Conservation (phyloP, 2,113 vertebrate species). For the Melanostigma gelatinosum region DNA sequence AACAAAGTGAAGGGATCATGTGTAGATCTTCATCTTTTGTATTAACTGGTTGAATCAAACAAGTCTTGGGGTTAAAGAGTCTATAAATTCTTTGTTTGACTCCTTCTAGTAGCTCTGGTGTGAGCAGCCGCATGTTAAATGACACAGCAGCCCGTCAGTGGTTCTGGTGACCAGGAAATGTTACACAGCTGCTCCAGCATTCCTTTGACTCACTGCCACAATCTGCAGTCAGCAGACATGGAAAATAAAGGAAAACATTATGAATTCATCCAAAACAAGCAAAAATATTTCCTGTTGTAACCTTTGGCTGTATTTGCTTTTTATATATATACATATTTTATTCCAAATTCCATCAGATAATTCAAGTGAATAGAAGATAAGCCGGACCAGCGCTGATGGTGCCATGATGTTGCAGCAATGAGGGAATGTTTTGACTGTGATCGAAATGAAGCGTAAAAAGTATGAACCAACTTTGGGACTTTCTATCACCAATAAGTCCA, state of each 20-base stretch:
- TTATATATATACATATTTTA: not conserved
- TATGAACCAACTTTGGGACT: conserved; percentile 3
- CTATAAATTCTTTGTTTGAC: not conserved
- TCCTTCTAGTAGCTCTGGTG: conserved; percentile 22
- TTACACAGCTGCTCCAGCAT: conserved; percentile 41
- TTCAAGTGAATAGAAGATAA: not conserved
- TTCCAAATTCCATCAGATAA: conserved; percentile 21
- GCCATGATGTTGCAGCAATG: conserved; percentile 8
- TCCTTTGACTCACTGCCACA: conserved; percentile 40
- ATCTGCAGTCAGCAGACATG: conserved; percentile 11
- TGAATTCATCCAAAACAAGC: conserved; percentile 36
- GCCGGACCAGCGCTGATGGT: conserved; percentile 9
- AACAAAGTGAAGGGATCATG: not conserved
- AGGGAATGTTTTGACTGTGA: conserved; percentile 12
- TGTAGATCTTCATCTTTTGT: not conserved
- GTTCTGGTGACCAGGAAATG: conserved; percentile 51
- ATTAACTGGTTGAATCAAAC: not conserved
- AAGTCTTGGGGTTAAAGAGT: conserved; percentile 3
- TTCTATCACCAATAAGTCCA: conserved; percentile 5
- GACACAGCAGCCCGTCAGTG: conserved; percentile 33
- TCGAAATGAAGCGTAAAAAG: conserved; percentile 29
- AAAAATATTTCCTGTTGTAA: conserved; percentile 18
- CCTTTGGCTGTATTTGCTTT: not conserved
- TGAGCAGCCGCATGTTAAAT: conserved; percentile 28
- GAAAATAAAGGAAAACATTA: conserved; percentile 28